A percentile compares a stretch with the other conserved stretches of the same genome.
Evolutionary conservation across 2,888 invertebrate species (phyloP).

Genomic region (Cephalotes varians): DNA sequence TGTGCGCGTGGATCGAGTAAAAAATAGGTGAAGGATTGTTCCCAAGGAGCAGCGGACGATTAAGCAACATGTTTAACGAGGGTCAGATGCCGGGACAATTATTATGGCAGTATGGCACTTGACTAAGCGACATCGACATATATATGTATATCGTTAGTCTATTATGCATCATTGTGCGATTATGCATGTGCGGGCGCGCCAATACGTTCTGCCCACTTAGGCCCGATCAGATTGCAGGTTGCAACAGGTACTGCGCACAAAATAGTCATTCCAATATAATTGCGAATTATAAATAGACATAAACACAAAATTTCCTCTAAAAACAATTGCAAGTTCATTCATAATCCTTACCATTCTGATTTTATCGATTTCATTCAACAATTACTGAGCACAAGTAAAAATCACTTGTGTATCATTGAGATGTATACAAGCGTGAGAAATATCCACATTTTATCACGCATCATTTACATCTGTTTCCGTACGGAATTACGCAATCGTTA

Average conservation of each 20-base stretch:
- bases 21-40: conserved; percentile 72
- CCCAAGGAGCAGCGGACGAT: conserved; percentile 58
- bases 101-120: conserved; percentile 57
- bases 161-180: conserved; percentile 62
- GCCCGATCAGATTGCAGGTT: conserved; percentile 54
- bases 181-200: conserved; percentile 8
- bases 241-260: conserved; percentile 59
- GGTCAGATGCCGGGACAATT: conserved; percentile 71
- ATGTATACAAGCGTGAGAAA: background rate
- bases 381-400: conserved; percentile 9
- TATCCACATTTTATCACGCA: conserved; percentile 34
- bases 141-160: conserved; percentile 50
- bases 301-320: background rate
- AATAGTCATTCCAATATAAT: background rate
- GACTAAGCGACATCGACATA: conserved; percentile 57
- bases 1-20: conserved; percentile 58
- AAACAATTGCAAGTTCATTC: background rate
- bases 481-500: conserved; percentile 65
- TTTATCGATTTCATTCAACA: background rate
- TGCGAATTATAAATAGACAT: background rate
- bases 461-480: conserved; percentile 41
- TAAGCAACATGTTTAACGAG: conserved; percentile 74
- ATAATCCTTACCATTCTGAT: background rate
- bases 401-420: background rate
- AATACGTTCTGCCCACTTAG: conserved; percentile 68